phyloP scores from a whole-genome alignment of 2,888 invertebrate species.

The Chymomyza procnemis region DNA sequence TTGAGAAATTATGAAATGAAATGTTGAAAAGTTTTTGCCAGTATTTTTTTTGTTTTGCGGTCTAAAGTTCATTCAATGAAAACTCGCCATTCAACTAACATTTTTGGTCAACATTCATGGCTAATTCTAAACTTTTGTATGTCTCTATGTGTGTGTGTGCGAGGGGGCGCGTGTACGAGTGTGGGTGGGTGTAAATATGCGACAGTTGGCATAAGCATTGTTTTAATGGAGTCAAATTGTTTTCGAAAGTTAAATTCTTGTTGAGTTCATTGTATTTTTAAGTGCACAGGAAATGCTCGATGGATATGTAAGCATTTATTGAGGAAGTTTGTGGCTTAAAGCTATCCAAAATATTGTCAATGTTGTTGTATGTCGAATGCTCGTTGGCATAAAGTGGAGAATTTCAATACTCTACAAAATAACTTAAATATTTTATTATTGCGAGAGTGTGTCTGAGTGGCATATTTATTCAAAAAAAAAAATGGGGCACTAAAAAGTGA shows the following conservation, averaged over 20 bases:
- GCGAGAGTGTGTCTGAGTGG: no score
- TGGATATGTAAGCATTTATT: not conserved
- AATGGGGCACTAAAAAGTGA: no score
- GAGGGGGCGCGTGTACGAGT: not conserved
- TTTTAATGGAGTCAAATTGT: conserved; percentile 48
- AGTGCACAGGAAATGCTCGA: not conserved
- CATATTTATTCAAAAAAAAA: no score
- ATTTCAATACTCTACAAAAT: no score
- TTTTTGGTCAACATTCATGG: conserved; percentile 60
- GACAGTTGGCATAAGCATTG: conserved; percentile 33
- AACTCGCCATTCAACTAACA: conserved; percentile 50
- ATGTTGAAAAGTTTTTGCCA: conserved; percentile 60
- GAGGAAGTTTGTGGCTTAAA: not conserved
- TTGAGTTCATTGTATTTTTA: not conserved
- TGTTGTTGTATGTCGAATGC: no score
- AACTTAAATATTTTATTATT: no score
- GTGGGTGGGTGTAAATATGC: conserved; percentile 9
- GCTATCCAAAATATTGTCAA: not conserved
- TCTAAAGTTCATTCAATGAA: conserved; percentile 4
- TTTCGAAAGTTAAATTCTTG: conserved; percentile 3
- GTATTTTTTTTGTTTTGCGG: conserved; percentile 32
- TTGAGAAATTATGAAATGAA: conserved; percentile 65
- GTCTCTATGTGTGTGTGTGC: conserved; percentile 9
- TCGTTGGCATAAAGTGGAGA: no score
- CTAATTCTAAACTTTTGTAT: conserved; percentile 56